Evolutionary conservation across 2,797 vertebrate species (phyloP), one percentile per base, ranked within the genome.

Genomic region (Cyclopterus lumpus): DNA sequence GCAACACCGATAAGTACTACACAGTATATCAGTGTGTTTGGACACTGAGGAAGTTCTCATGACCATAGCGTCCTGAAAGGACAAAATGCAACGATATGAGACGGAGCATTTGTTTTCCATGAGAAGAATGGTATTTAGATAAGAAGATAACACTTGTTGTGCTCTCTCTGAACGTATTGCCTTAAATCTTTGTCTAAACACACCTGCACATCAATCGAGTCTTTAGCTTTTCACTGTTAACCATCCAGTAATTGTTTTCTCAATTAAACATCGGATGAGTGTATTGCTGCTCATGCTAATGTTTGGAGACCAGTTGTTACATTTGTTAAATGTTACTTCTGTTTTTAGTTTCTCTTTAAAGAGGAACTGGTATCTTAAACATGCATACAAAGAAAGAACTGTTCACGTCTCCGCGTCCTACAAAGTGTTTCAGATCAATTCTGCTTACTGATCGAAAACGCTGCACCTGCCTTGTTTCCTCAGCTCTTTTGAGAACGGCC

Each of bases 391-490:
- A 7, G 36, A 73, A 48, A 16, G 2, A n/a, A 36, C 11, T 62
- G 11, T 16, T 64, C 18, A 42, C n/a, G 11, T 71, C 6, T 64
- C 15, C 1, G 6, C 28, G 5, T 58, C 26, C 7, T 36, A 18
- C 18, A 49, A n/a, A 48, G 30, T 5, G 32, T 67, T 73, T 46
- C 16, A 32, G 40, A 42, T 59, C 15, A 63, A 57, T 60, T 80
- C n/a, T 70, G 11, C 40, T 46, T 26, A 24, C 34, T 51, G 51
- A 16, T 32, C 72, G 5, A 63, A 70, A 34, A 51, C 9, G 0
- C 24, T 54, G 58, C 1, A 22, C 14, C 12, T 64, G 44, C 18
- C 42, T 24, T 0, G 5, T 60, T 57, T 67, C 51, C 32, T 66
- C 54, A 9, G 59, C 40, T 63, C 12, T n/a, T 63, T 57, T 32